phyloP scores from a whole-genome alignment of 2,888 invertebrate species.

The Hipparchia semele region DNA sequence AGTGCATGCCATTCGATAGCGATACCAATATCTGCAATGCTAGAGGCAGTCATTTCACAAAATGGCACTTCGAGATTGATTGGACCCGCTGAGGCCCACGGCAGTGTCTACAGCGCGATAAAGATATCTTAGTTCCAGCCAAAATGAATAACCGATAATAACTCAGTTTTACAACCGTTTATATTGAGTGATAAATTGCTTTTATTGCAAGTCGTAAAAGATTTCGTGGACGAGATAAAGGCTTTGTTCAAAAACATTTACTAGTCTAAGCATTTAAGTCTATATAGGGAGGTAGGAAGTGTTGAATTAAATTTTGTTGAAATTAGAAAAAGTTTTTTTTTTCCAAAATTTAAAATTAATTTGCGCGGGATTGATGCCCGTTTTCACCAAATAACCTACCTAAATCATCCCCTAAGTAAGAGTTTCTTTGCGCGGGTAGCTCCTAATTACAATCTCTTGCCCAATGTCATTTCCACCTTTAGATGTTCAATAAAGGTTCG shows the following conservation, averaged over 20 bases:
- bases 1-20: background rate
- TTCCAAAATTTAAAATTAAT: too few species aligned
- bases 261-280: background rate
- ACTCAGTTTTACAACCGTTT: slow-evolving; percentile 16
- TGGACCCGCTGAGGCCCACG: slow-evolving; percentile 14
- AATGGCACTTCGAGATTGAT: slow-evolving; percentile 17
- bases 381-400: too few species aligned
- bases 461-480: too few species aligned
- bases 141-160: slow-evolving; percentile 24
- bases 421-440: too few species aligned
- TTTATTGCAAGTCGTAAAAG: slow-evolving; percentile 11
- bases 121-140: slow-evolving; percentile 17
- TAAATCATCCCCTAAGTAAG: too few species aligned
- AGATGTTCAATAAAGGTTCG: too few species aligned
- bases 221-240: slow-evolving; percentile 11
- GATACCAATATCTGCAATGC: slow-evolving; percentile 13
- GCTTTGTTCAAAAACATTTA: background rate
- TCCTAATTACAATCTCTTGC: too few species aligned
- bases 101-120: slow-evolving; percentile 12
- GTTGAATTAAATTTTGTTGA: too few species aligned
- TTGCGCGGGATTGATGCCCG: too few species aligned
- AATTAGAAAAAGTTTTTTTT: too few species aligned
- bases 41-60: slow-evolving; percentile 7
- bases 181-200: slow-evolving; percentile 20
- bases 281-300: too few species aligned